Conservation (phyloP, 2,113 vertebrate genomes). For the Albula glossodonta region DNA sequence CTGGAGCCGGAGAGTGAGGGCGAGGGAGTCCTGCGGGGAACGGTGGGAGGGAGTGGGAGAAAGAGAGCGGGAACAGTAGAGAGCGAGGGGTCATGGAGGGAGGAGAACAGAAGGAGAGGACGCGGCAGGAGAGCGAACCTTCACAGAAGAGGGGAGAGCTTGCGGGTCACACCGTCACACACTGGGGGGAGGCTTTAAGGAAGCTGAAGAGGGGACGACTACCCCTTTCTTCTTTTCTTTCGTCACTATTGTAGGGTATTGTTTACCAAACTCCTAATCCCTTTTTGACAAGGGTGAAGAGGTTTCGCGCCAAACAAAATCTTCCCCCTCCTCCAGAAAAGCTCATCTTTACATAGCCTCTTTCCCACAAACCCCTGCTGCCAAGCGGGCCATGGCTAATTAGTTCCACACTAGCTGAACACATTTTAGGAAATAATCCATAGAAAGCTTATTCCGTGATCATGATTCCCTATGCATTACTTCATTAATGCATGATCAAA, state of each 20-base stretch:
- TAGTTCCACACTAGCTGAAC: not conserved
- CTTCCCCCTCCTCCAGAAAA: not conserved
- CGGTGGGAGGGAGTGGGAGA: not conserved
- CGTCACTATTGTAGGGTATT: conserved; percentile 6
- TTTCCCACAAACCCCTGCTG: conserved; percentile 25
- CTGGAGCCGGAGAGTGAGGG: not conserved
- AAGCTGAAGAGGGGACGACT: not conserved
- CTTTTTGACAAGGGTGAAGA: conserved; percentile 6
- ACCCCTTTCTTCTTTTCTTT: not conserved
- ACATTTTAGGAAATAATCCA: not conserved
- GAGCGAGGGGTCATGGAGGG: not conserved
- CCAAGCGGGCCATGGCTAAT: not conserved
- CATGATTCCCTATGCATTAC: not conserved
- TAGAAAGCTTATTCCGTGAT: not conserved
- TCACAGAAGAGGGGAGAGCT: not conserved
- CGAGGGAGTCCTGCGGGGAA: not conserved
- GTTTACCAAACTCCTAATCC: conserved; percentile 29
- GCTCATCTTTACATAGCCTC: not conserved
- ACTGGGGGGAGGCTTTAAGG: not conserved
- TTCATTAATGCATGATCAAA: not conserved
- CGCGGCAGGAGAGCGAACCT: not conserved
- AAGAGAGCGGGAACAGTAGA: not conserved
- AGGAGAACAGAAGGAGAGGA: not conserved
- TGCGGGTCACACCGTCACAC: not conserved
- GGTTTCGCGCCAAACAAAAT: conserved; percentile 7